phyloP scores from a whole-genome alignment of 2,888 invertebrate species.

The Linyphia triangularis region DNA sequence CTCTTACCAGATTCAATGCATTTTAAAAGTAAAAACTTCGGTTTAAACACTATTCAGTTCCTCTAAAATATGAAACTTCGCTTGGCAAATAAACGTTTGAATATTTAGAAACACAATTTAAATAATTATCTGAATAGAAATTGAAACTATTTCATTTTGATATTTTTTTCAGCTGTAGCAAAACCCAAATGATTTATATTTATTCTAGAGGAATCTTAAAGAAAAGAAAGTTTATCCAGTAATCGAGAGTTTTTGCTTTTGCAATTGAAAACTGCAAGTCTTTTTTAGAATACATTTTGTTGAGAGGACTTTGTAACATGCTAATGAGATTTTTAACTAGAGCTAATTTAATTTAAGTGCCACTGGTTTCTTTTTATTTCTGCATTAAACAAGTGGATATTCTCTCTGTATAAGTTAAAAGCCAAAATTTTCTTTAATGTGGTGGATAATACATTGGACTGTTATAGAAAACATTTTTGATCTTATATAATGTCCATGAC shows the following conservation, averaged over 20 bases:
- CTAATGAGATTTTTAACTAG: constrained; percentile 3
- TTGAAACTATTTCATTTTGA: not conserved
- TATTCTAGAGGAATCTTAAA: not conserved
- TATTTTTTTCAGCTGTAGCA: not conserved
- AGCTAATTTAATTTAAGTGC: not conserved
- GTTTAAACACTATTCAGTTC: not conserved
- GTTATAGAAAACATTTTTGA: too few relatives aligned
- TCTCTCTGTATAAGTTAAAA: not conserved
- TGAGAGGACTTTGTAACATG: not conserved
- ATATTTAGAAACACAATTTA: not conserved
- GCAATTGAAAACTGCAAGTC: not conserved
- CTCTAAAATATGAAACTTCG: not conserved
- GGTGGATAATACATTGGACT: too few relatives aligned
- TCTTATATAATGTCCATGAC: too few relatives aligned
- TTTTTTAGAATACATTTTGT: not conserved
- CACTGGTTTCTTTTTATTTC: not conserved
- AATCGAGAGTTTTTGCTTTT: not conserved
- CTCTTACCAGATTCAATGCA: too few relatives aligned
- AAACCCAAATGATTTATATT: not conserved
- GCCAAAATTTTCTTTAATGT: too few relatives aligned
- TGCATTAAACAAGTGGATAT: not conserved
- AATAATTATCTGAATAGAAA: constrained; percentile 3
- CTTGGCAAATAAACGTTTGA: not conserved
- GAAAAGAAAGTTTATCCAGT: not conserved
- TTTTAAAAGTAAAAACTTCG: too few relatives aligned